phyloP scores from a whole-genome alignment of 2,797 vertebrate species.

The Liparis tanakae region DNA sequence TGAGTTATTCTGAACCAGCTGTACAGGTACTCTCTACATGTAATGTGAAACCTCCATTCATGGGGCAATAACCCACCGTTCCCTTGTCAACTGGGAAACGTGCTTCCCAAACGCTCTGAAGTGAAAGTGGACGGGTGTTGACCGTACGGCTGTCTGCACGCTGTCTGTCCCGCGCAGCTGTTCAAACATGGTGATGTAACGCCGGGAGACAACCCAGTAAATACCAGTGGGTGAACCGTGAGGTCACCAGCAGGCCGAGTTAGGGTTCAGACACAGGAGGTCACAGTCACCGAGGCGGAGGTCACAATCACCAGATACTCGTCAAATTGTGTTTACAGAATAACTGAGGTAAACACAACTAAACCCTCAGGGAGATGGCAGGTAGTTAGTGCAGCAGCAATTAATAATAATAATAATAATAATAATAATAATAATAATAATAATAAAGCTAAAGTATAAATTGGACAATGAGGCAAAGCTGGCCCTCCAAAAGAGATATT shows the following conservation, averaged over 20 bases:
- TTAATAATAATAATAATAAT: not conserved
- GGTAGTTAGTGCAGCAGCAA: not conserved
- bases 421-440: no score
- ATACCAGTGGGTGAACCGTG: slow-evolving; percentile 42
- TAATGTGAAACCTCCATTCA: slow-evolving; percentile 10
- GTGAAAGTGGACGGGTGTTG: slow-evolving; percentile 43
- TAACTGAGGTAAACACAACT: slow-evolving; percentile 15
- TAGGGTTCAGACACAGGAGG: slow-evolving; percentile 46
- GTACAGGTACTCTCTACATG: not conserved
- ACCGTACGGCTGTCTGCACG: slow-evolving; percentile 29
- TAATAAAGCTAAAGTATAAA: not conserved
- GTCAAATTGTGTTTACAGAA: not conserved
- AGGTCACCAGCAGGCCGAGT: slow-evolving; percentile 30
- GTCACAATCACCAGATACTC: slow-evolving; percentile 22
- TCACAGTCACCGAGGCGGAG: not conserved
- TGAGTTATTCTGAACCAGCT: not conserved
- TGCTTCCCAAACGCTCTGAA: slow-evolving; percentile 51
- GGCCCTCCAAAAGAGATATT: not conserved
- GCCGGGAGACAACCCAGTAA: slow-evolving; percentile 36
- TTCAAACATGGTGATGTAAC: slow-evolving; percentile 70
- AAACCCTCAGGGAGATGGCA: slow-evolving; percentile 24
- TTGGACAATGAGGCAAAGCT: not conserved
- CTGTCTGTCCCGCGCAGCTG: slow-evolving; percentile 69
- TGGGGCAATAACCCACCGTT: slow-evolving; percentile 13
- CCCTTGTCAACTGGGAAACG: slow-evolving; percentile 14